Evolutionary conservation across 2,888 invertebrate species (phyloP).

Genomic region (Ischnura elegans): DNA sequence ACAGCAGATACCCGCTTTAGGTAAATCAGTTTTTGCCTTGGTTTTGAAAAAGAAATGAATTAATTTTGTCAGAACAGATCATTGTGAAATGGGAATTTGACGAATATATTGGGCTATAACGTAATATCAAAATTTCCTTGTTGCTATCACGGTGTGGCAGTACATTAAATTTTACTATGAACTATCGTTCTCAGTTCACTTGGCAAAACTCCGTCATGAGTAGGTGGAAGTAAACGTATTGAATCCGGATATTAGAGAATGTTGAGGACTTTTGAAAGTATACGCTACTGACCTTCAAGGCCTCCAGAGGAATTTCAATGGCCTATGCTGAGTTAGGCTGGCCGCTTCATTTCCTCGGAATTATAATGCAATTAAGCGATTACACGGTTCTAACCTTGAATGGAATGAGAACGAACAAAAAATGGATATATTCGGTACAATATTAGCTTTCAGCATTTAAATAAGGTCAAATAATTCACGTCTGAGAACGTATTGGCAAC

Average conservation of each 20-base stretch:
- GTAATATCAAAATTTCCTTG: no score
- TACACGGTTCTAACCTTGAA: constrained; percentile 3
- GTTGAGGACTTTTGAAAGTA: background rate
- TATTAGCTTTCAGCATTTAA: background rate
- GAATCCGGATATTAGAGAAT: background rate
- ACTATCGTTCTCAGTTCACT: no score
- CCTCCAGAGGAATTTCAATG: background rate
- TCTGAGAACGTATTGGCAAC: background rate
- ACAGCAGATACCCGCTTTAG: no score
- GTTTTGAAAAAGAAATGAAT: no score
- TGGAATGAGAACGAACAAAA: background rate
- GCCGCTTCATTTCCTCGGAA: background rate
- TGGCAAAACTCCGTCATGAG: no score
- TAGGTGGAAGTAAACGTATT: background rate
- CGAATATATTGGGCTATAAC: no score
- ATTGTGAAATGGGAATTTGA: no score
- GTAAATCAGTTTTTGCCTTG: no score
- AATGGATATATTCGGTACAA: background rate
- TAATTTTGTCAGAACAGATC: no score
- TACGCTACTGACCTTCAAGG: background rate
- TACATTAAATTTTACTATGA: no score
- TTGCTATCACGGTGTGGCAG: no score
- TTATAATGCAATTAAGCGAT: background rate
- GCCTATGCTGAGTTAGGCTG: background rate
- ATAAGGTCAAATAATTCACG: background rate